Conservation (phyloP, 2,888 invertebrate genomes). For the Sinohyriopsis cumingii region DNA sequence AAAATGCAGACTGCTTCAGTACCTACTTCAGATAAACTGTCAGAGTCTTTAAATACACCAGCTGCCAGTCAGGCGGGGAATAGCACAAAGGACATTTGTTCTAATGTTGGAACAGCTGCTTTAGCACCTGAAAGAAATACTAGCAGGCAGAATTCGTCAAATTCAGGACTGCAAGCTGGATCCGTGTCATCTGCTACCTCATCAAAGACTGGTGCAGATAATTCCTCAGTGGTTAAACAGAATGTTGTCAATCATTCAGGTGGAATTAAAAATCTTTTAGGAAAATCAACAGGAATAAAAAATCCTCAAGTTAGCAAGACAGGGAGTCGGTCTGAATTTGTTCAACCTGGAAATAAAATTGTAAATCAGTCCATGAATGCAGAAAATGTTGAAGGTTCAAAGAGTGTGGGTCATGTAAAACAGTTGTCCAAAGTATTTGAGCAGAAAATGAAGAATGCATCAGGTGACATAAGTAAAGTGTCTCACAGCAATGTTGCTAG, state of each 20-base stretch:
- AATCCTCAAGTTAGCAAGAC: too few species aligned
- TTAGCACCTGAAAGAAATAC: constrained; percentile 3
- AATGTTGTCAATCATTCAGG: not conserved
- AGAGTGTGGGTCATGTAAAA: too few species aligned
- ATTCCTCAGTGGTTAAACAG: constrained; percentile 4
- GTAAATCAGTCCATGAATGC: too few species aligned
- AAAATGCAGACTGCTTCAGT: not conserved
- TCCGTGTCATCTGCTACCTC: not conserved
- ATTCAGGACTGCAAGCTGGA: not conserved
- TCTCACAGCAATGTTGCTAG: constrained; percentile 1
- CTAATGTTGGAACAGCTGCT: constrained; percentile 3
- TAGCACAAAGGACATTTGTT: too few species aligned
- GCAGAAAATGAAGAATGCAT: too few species aligned
- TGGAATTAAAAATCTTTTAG: not conserved
- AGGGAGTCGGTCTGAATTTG: too few species aligned
- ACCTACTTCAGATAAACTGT: not conserved
- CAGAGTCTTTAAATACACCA: not conserved
- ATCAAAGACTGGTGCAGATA: constrained; percentile 5
- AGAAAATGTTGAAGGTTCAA: too few species aligned
- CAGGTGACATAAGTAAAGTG: constrained; percentile 1
- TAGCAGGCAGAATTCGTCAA: not conserved
- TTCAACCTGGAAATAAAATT: too few species aligned
- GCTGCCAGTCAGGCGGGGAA: not conserved
- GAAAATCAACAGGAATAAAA: too few species aligned
- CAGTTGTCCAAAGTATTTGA: too few species aligned